Conservation (phyloP, 2,797 vertebrate species). For the Sebastes ruberrimus region DNA sequence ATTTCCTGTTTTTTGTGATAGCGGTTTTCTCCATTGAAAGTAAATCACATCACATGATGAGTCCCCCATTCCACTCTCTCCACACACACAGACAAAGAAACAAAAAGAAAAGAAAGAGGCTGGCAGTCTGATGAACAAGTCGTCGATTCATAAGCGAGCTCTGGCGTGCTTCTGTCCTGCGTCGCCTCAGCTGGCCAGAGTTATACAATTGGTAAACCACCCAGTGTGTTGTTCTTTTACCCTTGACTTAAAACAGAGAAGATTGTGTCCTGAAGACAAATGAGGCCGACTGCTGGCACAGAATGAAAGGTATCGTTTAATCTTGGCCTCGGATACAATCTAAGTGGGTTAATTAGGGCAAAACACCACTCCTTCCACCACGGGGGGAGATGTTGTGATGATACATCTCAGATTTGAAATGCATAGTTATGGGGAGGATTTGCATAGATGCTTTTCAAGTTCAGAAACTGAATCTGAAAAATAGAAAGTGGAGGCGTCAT, state of each 20-base stretch:
- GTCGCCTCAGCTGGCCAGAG: constrained; percentile 8
- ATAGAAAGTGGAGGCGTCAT: neutral
- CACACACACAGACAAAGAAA: constrained; percentile 1
- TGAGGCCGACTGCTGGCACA: constrained; percentile 67
- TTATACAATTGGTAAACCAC: constrained; percentile 51
- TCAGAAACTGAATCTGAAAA: constrained; percentile 14
- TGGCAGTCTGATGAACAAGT: constrained; percentile 5
- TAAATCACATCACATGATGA: constrained; percentile 23
- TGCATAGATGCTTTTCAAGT: constrained; percentile 52
- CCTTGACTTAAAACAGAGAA: constrained; percentile 70
- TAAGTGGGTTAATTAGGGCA: constrained; percentile 80
- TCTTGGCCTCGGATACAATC: constrained; percentile 68
- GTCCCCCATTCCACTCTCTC: neutral
- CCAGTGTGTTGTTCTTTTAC: constrained; percentile 63
- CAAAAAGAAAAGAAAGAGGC: constrained; percentile 21
- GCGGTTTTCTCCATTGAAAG: constrained; percentile 41
- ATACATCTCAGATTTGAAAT: constrained; percentile 60
- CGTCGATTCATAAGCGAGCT: constrained; percentile 32
- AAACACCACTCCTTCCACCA: constrained; percentile 56
- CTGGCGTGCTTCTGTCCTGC: constrained; percentile 5
- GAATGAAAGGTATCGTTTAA: constrained; percentile 76
- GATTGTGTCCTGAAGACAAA: constrained; percentile 72
- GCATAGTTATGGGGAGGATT: constrained; percentile 45
- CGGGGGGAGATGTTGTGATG: constrained; percentile 61
- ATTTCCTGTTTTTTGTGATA: constrained; percentile 67